Evolutionary conservation across 1,140 invertebrate species (phyloP).

Genomic region (Colletes gigas): DNA sequence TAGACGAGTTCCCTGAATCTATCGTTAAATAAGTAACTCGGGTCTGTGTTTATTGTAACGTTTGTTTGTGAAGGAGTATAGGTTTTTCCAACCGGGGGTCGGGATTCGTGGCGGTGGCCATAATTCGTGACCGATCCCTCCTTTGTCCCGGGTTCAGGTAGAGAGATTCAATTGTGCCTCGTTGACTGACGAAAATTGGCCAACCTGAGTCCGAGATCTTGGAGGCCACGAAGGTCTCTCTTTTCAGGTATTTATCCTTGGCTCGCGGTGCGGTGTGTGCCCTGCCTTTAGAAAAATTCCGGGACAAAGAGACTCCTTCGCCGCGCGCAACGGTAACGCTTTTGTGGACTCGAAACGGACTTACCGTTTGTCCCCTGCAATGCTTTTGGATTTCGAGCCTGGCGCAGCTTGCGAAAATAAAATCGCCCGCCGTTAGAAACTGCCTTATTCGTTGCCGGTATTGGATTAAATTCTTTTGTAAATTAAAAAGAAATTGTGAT

Average conservation of each 20-base stretch:
- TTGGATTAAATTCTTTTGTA: no score
- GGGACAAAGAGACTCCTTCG: slow-evolving; percentile 15
- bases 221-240: neutral
- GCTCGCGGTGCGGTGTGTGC: neutral
- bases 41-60: no score
- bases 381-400: neutral
- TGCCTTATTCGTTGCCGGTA: no score
- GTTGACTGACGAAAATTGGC: slow-evolving; percentile 45
- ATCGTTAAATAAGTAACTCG: no score
- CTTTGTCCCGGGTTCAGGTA: slow-evolving; percentile 29
- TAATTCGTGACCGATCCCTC: neutral
- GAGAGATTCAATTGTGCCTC: slow-evolving; percentile 22
- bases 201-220: slow-evolving; percentile 6
- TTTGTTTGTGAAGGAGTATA: neutral
- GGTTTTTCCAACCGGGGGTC: neutral
- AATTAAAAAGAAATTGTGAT: no score
- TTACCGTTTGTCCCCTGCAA: neutral
- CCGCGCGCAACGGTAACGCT: slow-evolving; percentile 27
- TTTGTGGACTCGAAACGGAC: slow-evolving; percentile 20
- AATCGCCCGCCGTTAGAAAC: neutral
- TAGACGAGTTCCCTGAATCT: no score
- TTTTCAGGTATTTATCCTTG: slow-evolving; percentile 45
- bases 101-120: neutral
- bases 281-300: slow-evolving; percentile 39
- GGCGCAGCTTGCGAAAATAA: slow-evolving; percentile 25